Evolutionary conservation across 2,113 vertebrate species (phyloP).

Genomic region (Oryzias curvinotus): DNA sequence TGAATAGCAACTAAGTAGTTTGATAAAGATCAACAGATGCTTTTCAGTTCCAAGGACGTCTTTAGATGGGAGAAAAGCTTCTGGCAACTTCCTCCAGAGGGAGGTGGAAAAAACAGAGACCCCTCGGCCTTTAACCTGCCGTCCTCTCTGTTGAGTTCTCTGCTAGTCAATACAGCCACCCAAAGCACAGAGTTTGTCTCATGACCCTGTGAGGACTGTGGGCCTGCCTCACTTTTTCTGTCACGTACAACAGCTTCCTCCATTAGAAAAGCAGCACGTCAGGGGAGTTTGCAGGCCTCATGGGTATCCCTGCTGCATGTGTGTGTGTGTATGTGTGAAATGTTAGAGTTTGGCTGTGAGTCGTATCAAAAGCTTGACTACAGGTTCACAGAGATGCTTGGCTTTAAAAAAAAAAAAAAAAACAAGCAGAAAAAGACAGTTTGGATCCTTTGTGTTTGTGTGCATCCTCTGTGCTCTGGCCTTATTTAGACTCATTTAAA

Average conservation of each 20-base stretch:
- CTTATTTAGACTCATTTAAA: constrained; percentile 68
- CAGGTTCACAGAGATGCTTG: constrained; percentile 29
- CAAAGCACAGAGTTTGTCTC: constrained; percentile 8
- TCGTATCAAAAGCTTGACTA: constrained; percentile 48
- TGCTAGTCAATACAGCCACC: constrained; percentile 7
- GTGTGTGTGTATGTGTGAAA: constrained; percentile 21
- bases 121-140: neutral
- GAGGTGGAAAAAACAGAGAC: neutral
- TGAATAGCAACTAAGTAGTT: too few relatives aligned
- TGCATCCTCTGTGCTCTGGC: constrained; percentile 57
- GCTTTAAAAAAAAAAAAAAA: constrained; percentile 46
- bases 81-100: neutral
- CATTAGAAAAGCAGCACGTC: constrained; percentile 31
- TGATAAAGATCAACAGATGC: neutral
- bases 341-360: constrained; percentile 40
- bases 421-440: constrained; percentile 40
- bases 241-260: constrained; percentile 23
- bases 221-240: neutral
- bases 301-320: neutral
- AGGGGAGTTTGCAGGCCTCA: constrained; percentile 14
- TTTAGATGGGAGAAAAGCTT: constrained; percentile 10
- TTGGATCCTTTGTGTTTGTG: constrained; percentile 21
- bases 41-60: constrained; percentile 12
- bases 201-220: constrained; percentile 13
- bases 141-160: constrained; percentile 5